Base-by-base conservation (phyloP, 2,797 vertebrate genomes). In the Gymnothorax reevesii region DNA sequence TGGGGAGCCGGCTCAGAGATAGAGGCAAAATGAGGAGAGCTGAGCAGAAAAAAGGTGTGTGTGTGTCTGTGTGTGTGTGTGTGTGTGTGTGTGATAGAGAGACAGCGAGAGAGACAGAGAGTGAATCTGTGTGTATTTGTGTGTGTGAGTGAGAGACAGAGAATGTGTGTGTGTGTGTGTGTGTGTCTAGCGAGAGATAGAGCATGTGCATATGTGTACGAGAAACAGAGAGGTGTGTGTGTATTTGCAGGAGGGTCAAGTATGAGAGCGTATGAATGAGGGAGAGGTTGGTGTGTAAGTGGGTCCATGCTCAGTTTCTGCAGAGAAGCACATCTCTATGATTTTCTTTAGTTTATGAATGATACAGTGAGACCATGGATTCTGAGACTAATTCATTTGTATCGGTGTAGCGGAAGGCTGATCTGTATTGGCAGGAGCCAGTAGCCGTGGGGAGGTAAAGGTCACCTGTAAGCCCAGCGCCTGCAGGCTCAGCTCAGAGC, bases 11-110 rank as follows among this genome's bases (percentile, higher is more conserved):
- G 85, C 84, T 87, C 69, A 86, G 89, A 90, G 89, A 89, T 52
- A 84, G 86, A 87, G 73, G 87, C 82, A 88, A 95, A 95, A 94
- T 93, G 93, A 94, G 91, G 93, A 94, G 88, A 86, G 91, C 90
- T 87, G 87, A 87, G 82, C 66, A 52, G 57, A 79, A 80, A 83
- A 79, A 80, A 83, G 55, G 57, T 79, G 57, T 27, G 71, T 55
- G 49, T 52, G 84, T 77, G 80, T 77, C 57, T 87, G 85, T 54
- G 73, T 52, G 10, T 17, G 25, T 49, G 42, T 13, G 84, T 80
- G 57, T 27, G 84, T 60, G n/a, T 73, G 83, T 86, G n/a, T 87
- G 86, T 86, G 83, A 25, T n/a, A n/a, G 64, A 22, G 64, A 22
- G 17, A n/a, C n/a, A n/a, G n/a, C n/a, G n/a, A n/a, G n/a, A n/a